These are phyloP conservation scores for Calephelis nemesis DNA, from an alignment of 1,140 invertebrate genomes.

Conservation along the genomic window DNA sequence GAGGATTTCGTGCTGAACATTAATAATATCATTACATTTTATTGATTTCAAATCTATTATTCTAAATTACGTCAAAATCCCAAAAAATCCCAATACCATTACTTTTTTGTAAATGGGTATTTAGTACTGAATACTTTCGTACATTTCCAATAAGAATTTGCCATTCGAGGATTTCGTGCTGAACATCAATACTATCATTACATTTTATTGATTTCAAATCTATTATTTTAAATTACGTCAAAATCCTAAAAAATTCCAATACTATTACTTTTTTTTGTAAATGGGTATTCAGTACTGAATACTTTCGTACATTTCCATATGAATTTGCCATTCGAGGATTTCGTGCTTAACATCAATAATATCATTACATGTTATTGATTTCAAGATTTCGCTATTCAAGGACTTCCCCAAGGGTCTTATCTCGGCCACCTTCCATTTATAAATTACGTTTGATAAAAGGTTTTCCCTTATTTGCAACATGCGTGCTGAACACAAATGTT, in stretches of 20 bases:
- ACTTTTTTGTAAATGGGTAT: no score
- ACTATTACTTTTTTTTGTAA: not conserved
- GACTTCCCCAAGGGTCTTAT: constrained; percentile 15
- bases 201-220: no score
- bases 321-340: not conserved
- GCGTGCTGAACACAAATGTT: constrained; percentile 6
- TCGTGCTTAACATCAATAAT: not conserved
- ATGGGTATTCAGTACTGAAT: no score
- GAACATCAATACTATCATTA: no score
- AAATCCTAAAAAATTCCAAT: no score
- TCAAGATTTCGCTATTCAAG: not conserved
- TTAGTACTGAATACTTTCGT: no score
- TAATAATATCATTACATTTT: not conserved
- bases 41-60: not conserved
- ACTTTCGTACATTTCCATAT: no score
- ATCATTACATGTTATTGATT: not conserved
- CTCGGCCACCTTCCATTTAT: not conserved
- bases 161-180: no score
- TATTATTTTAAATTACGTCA: no score
- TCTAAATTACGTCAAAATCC: no score
- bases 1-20: not conserved
- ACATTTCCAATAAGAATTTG: no score
- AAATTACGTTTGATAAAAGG: constrained; percentile 3
- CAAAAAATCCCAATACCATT: no score
- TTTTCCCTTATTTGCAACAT: constrained; percentile 1